Evolutionary conservation across 2,113 vertebrate genomes (phyloP), one percentile per base, ranked within the genome.

Genomic region (Lophochroa leadbeateri): DNA sequence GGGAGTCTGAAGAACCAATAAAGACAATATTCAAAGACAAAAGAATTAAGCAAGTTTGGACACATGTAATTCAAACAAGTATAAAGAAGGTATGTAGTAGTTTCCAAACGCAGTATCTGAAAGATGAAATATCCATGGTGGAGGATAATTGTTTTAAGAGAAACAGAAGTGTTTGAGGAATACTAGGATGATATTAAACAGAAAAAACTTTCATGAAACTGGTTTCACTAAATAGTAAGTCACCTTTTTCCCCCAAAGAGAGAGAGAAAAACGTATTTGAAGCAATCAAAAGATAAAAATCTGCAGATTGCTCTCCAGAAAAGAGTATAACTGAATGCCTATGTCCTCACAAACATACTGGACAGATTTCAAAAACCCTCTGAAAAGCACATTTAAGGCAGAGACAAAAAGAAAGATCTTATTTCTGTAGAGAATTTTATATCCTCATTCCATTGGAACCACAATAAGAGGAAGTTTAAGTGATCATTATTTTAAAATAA

Each of bases 261-360:
- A 46, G 85, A 78, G 14, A 67, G 55, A 53, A 72, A 44, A 63
- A 58, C 3, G 20, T 29, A 77, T 87, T 63, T 80, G 92, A 90
- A 93, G 50, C 71, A 93, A 95, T 96, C 84, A 93, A 93, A 97
- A 96, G 92, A 96, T 94, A 95, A 94, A 95, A 88, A 92, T 85
- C 93, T 93, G 70, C 87, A 91, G 84, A 94, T 72, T 84, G 63
- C 61, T 82, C 67, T 79, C 44, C 64, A 80, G 47, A 89, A 96
- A 63, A 55, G 46, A 63, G 35, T 27, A 91, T 86, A 81, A 94
- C 68, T 47, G 72, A 94, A 90, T 64, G 57, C 13, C 19, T 37
- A 0, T 29, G 50, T 88, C 50, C 92, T 94, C 77, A 88, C 29
- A 70, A 78, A 91, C n/a, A 92, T 55, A 50, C 20, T 46, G 77